phyloP scores from a whole-genome alignment of 1,140 invertebrate genomes.

The Halictus rubicundus region DNA sequence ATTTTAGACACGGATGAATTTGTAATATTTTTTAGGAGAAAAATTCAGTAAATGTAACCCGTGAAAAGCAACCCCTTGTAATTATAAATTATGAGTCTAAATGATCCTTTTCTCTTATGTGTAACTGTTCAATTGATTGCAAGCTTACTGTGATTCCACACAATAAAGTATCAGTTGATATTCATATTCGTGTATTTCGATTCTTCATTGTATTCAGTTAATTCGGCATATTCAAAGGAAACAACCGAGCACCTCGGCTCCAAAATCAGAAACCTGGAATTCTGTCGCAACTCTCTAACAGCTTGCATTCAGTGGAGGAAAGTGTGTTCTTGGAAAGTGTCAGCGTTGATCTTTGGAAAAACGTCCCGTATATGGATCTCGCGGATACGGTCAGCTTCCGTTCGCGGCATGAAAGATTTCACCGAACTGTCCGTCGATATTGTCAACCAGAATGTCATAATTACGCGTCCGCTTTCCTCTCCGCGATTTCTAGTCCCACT shows the following conservation, averaged over 20 bases:
- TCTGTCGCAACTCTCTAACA: constrained; percentile 55
- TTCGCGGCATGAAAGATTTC: constrained; percentile 30
- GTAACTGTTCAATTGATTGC: too few species aligned
- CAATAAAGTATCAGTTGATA: too few species aligned
- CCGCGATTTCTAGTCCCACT: constrained; percentile 14
- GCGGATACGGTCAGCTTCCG: constrained; percentile 32
- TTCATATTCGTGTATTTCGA: too few species aligned
- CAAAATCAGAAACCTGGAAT: constrained; percentile 69
- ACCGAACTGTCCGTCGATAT: constrained; percentile 13
- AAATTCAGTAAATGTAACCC: too few species aligned
- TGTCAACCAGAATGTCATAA: constrained; percentile 37
- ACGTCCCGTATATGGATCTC: constrained; percentile 40
- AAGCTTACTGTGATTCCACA: too few species aligned
- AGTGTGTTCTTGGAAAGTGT: constrained; percentile 66
- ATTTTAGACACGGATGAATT: too few species aligned
- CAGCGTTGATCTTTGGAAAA: constrained; percentile 52
- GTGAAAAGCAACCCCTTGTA: too few species aligned
- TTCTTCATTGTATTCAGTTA: too few species aligned
- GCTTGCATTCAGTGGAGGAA: constrained; percentile 47
- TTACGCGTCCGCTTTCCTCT: constrained; percentile 33
- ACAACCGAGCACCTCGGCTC: constrained; percentile 53
- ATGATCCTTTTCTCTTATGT: too few species aligned
- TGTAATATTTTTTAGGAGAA: too few species aligned
- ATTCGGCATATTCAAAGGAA: too few species aligned
- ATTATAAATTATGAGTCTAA: too few species aligned